phyloP scores from a whole-genome alignment of 2,113 vertebrate species.

The Eonycteris spelaea region DNA sequence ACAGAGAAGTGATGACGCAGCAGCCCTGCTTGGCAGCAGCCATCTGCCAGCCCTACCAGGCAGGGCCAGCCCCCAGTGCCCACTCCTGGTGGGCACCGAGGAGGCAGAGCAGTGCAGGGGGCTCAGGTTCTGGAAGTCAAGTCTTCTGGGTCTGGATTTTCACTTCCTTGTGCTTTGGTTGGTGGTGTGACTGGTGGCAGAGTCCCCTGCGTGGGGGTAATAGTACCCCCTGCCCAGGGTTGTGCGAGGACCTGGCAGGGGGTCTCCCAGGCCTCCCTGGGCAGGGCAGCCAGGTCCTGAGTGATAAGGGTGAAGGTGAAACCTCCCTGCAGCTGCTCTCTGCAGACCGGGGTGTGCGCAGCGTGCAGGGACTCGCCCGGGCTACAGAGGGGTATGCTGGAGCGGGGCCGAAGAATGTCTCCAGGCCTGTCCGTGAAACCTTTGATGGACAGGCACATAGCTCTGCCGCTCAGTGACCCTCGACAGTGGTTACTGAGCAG shows the following conservation, averaged over 20 bases:
- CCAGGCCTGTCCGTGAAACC: neutral
- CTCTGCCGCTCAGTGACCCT: neutral
- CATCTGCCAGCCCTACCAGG: conserved; percentile 28
- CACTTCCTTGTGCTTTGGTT: neutral
- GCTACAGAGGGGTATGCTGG: neutral
- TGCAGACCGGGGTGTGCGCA: neutral
- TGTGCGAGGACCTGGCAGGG: neutral
- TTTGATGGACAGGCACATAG: neutral
- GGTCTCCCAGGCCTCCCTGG: neutral
- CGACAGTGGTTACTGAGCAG: neutral
- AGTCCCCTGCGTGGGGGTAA: neutral
- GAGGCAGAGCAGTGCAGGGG: neutral
- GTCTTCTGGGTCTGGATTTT: neutral
- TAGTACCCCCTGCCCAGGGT: neutral
- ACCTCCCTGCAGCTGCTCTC: neutral
- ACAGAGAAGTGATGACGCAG: conserved; percentile 34
- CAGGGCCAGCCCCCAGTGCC: neutral
- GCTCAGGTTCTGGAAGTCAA: neutral
- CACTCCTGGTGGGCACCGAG: neutral
- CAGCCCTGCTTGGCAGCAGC: conserved; percentile 45
- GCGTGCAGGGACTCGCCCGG: neutral
- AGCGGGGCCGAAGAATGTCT: neutral
- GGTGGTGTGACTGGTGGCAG: neutral
- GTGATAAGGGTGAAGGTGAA: too few relatives aligned
- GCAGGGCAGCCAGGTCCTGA: neutral